Conservation (phyloP, 2,797 vertebrate genomes). For the Danio aesculapii region DNA sequence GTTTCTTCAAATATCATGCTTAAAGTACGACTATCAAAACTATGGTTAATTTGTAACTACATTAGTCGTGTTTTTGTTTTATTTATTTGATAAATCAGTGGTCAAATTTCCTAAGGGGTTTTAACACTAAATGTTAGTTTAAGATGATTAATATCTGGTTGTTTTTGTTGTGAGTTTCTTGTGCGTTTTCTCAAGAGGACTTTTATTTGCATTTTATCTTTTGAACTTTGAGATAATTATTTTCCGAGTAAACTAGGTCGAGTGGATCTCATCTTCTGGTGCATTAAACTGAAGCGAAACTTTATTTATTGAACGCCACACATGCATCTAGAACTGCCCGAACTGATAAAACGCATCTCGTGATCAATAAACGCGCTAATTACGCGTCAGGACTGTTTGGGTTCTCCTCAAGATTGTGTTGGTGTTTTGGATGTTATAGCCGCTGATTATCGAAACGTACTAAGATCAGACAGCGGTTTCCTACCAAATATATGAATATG, state of each 20-base stretch:
- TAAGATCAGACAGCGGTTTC: constrained; percentile 37
- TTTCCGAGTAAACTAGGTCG: constrained; percentile 16
- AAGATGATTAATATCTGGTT: background rate
- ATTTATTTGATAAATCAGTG: too few species aligned
- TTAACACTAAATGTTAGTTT: background rate
- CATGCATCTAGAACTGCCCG: background rate
- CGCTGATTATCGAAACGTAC: constrained; percentile 18
- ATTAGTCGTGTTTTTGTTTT: too few species aligned
- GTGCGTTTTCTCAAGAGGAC: constrained; percentile 1
- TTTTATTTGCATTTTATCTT: constrained; percentile 2
- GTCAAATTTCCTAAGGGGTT: background rate
- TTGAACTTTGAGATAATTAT: constrained; percentile 5
- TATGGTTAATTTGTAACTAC: too few species aligned
- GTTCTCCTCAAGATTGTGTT: background rate
- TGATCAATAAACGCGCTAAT: constrained; percentile 18
- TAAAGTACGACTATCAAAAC: too few species aligned
- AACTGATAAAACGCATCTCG: background rate
- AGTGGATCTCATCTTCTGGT: background rate
- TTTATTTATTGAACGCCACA: constrained; percentile 1
- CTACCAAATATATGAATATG: constrained; percentile 28
- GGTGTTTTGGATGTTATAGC: background rate
- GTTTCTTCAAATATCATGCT: too few species aligned
- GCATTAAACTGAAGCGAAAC: background rate
- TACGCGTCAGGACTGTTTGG: background rate
- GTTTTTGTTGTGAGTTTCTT: background rate